Percentiles rank a stretch among this genome's conserved stretches.
phyloP scores from a whole-genome alignment of 2,113 vertebrate species.

The Takifugu bimaculatus region DNA sequence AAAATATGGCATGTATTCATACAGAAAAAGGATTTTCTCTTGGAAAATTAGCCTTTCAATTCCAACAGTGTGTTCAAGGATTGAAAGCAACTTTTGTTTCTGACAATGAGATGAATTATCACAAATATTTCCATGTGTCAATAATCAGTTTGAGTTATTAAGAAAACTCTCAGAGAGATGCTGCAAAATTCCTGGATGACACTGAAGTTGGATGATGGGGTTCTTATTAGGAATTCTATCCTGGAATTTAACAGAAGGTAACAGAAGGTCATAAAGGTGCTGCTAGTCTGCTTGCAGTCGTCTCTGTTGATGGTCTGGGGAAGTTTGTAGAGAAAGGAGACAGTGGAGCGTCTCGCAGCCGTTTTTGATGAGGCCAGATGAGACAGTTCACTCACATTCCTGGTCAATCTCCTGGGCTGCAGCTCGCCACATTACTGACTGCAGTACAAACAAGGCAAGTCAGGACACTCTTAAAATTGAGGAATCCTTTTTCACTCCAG shows the following conservation, averaged over 20 bases:
- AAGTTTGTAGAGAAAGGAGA: constrained; percentile 15
- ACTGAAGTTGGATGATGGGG: too few species aligned
- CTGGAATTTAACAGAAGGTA: background rate
- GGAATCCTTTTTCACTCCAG: constrained; percentile 50
- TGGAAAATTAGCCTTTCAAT: too few species aligned
- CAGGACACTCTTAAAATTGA: constrained; percentile 58
- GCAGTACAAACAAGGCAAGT: constrained; percentile 62
- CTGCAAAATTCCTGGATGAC: too few species aligned
- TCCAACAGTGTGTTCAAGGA: too few species aligned
- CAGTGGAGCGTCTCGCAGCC: constrained; percentile 15
- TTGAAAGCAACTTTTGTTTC: too few species aligned
- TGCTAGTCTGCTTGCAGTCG: constrained; percentile 13
- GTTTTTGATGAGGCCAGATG: constrained; percentile 59
- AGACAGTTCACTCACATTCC: constrained; percentile 62
- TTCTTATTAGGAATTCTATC: too few species aligned
- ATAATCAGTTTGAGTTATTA: too few species aligned
- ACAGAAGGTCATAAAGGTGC: background rate
- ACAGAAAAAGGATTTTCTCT: too few species aligned
- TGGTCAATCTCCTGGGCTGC: constrained; percentile 58
- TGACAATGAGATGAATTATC: too few species aligned
- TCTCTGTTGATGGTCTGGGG: constrained; percentile 11
- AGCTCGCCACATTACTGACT: constrained; percentile 64
- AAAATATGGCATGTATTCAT: too few species aligned
- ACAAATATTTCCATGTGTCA: too few species aligned
- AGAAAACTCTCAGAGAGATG: too few species aligned